These are phyloP conservation scores for Rhabdomys dilectus DNA, from an alignment of 2,113 vertebrate genomes.

Conservation along the genomic window DNA sequence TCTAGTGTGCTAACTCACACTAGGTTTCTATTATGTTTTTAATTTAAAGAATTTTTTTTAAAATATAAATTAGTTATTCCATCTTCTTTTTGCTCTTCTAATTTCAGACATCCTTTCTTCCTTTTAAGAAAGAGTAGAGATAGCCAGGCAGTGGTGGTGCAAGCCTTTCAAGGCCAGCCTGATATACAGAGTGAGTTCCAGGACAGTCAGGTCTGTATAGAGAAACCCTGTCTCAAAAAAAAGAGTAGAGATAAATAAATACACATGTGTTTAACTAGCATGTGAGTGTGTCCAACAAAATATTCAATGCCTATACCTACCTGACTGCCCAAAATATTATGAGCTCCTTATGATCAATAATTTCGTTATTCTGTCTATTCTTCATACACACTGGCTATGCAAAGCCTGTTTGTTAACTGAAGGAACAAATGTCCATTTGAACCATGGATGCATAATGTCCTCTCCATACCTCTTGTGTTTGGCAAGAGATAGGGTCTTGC, in stretches of 20 bases:
- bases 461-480: background rate
- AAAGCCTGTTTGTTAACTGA: background rate
- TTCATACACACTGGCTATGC: background rate
- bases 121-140: background rate
- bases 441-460: background rate
- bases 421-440: slow-evolving; percentile 1
- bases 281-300: background rate
- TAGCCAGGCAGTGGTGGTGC: background rate
- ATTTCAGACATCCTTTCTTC: background rate
- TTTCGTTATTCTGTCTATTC: background rate
- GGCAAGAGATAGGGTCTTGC: background rate
- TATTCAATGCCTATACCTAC: background rate
- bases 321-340: background rate
- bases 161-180: too few species aligned
- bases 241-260: background rate
- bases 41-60: background rate
- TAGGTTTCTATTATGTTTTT: background rate
- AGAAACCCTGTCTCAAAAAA: too few species aligned
- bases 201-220: too few species aligned
- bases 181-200: too few species aligned
- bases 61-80: background rate
- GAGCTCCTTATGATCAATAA: background rate
- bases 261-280: background rate
- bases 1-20: background rate
- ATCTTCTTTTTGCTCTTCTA: background rate